phyloP scores from a whole-genome alignment of 2,113 vertebrate species.

The Murina feae region DNA sequence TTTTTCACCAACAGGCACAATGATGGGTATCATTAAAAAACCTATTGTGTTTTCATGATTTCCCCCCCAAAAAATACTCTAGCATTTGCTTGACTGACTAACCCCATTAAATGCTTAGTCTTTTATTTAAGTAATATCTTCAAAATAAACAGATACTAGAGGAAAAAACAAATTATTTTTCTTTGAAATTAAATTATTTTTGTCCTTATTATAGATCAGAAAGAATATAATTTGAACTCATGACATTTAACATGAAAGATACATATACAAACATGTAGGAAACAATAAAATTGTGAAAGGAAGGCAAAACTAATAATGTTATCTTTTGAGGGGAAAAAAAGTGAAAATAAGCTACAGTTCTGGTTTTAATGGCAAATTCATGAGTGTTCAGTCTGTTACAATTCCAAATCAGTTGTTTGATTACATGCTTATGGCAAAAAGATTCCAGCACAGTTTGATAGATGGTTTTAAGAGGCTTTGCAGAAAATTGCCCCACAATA shows the following conservation, averaged over 20 bases:
- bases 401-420: neutral
- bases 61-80: neutral
- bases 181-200: conserved; percentile 6
- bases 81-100: neutral
- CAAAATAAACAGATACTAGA: neutral
- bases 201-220: neutral
- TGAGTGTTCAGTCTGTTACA: neutral
- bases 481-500: neutral
- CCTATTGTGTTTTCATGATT: conserved; percentile 7
- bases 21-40: neutral
- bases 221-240: neutral
- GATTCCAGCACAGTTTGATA: neutral
- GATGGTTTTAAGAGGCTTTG: neutral
- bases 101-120: neutral
- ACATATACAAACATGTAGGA: conserved; percentile 7
- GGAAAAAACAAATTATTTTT: neutral
- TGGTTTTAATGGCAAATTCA: neutral
- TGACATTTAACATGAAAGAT: conserved; percentile 35
- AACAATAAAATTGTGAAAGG: conserved; percentile 11
- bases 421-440: neutral
- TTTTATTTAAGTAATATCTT: neutral
- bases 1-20: neutral
- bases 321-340: conserved; percentile 18
- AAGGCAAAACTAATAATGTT: neutral
- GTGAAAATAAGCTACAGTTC: neutral